These are phyloP conservation scores for Copidosoma floridanum DNA, from an alignment of 1,140 invertebrate species.

Conservation along the genomic window DNA sequence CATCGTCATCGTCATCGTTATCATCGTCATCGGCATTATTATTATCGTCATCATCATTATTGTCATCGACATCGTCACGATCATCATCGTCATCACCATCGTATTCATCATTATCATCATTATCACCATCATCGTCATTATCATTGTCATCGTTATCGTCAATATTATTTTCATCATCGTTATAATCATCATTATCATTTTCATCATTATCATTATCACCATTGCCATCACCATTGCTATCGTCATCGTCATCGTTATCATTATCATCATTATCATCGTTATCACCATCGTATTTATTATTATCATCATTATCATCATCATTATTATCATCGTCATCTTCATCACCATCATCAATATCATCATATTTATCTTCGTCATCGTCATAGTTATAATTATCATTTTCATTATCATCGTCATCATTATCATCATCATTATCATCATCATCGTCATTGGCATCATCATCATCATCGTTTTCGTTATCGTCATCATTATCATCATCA, in stretches of 20 bases:
- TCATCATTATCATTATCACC: background rate
- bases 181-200: too few relatives aligned
- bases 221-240: background rate
- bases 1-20: background rate
- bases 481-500: too few relatives aligned
- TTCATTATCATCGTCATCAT: background rate
- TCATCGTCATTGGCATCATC: background rate
- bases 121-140: background rate
- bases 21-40: too few relatives aligned
- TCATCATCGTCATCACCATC: too few relatives aligned
- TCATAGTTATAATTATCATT: background rate
- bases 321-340: background rate
- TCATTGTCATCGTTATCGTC: background rate
- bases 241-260: background rate
- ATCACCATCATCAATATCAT: background rate
- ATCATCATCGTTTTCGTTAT: too few relatives aligned
- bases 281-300: too few relatives aligned
- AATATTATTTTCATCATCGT: too few relatives aligned
- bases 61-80: too few relatives aligned
- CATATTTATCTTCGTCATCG: background rate
- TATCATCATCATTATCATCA: background rate
- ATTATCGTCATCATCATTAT: too few relatives aligned
- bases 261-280: background rate
- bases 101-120: too few relatives aligned
- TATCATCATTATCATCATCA: background rate